Base-by-base conservation (phyloP, 2,113 vertebrate species). In the Hydrolagus affinis region DNA sequence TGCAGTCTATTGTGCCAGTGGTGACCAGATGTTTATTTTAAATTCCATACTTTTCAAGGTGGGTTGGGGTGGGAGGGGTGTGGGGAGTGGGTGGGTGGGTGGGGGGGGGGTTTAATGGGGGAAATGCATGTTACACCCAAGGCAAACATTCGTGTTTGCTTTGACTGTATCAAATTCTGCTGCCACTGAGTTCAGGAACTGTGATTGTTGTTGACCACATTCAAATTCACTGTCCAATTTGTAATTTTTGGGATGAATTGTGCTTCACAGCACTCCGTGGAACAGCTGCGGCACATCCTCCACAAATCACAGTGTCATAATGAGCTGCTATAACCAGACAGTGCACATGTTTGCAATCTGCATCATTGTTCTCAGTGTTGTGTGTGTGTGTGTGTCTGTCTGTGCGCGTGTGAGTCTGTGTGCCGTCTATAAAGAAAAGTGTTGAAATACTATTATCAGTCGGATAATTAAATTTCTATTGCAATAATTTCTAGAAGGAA, bases 21-120 rank as follows among this genome's bases (percentile, higher is more conserved):
- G 91, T 90, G 89, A 92, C 89, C 91, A 93, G 91, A 92, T 94
- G 92, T 94, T 93, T 94, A 94, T 93, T 89, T 90, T 93, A 94
- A 93, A 92, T 93, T 6, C 90, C 93, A 91, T 88, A 90, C 92
- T 92, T 87, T 44, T 86, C 62, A 64, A 83, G 62, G 66, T 44
- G 44, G 44, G 44, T 44, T n/a, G n/a, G 44, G 44, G 44, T 44
- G 44, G 44, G 44, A n/a, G n/a, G 44, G 44, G 44, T 44, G 44
- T 44, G 44, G 44, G 44, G 44, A 6, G 44, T 3, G 44, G 6
- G 6, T 44, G 44, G 44, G 2, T 3, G 2, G 44, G 44, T 1
- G 44, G 44, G 2, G 44, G 44, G 44, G 6, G 44, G 6, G n/a
- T n/a, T n/a, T n/a, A n/a, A n/a, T n/a, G 44, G 88, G 87, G 90